Base-by-base conservation (phyloP, 2,113 vertebrate genomes). In the Theristicus caerulescens region DNA sequence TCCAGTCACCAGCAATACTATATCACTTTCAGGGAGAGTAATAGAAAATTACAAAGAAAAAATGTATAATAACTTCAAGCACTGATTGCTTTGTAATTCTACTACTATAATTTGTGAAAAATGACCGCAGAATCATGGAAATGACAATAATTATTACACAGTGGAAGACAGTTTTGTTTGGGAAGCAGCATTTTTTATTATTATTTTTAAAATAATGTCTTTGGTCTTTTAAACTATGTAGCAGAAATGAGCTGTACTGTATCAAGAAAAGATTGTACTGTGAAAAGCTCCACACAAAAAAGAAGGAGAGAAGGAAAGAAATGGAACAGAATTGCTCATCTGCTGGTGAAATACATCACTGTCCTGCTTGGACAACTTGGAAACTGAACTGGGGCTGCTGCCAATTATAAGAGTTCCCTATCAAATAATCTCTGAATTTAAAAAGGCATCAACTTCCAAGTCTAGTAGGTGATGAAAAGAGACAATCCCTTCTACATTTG, bases 31-130 rank as follows among this genome's bases (percentile, higher is more conserved):
- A 93, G 79, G 44, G 61, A 90, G 16, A 92, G 20, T 90, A 90
- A 95, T 44, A 62, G 92, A 94, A 76, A 93, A 91, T 87, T 89
- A 86, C 31, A 67, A 79, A 54, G 15, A 34, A 90, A 64, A 85
- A 84, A n/a, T 10, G 0, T n/a, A 19, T 49, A 64, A 79, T 8
- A 26, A 84, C 42, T 84, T 89, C 61, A 86, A 93, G 44, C 27
- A 31, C 27, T 66, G 34, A 91, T 83, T 97, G 44, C 21, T 93
- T 89, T 94, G 26, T 77, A 94, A 85, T 90, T 57, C 54, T 47
- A 40, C 93, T 85, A 70, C 13, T 74, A 20, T 34, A 64, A 80
- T 87, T 88, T 82, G 16, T n/a, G 16, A 49, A 90, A 79, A 88
- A 62, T 49, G 12, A 80, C 49, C 91, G 22, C 16, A 92, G 25